Evolutionary conservation across 2,113 vertebrate species (phyloP), one percentile per base, ranked within the genome.

Genomic region (Notarius lentiginosus): DNA sequence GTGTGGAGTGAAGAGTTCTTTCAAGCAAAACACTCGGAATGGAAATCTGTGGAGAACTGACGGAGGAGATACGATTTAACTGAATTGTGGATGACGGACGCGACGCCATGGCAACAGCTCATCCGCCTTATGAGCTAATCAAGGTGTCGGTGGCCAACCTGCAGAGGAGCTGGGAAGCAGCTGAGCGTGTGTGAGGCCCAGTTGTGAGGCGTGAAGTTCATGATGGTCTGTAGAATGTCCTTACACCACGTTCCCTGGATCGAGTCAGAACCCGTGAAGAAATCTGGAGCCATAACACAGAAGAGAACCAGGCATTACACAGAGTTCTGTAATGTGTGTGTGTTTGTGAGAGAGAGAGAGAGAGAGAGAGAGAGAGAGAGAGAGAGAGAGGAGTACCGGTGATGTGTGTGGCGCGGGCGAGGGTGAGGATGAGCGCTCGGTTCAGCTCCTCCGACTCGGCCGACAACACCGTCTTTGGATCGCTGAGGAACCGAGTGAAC

Each of bases 221-320:
- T 99, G 93, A 99, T 99, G 86, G 98, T 99, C 93, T 99, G 97
- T 84, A 99, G 94, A 91, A 99, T 99, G 91, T 99, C 98, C 92
- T 99, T 99, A 93, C 98, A 99, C 98, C 98, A 99, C 30, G 98
- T 99, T 56, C 98, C 98, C 68, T 99, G 98, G 92, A 99, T 99
- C 85, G 98, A 99, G 92, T 99, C 98, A 0, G 98, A 99, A 10
- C 98, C 98, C 89, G 98, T 99, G 93, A 99, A 99, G 91, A 99
- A 99, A 92, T 99, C 98, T 99, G 61, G 89, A 83, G 84, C 7
- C 24, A 30, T 92, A 73, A 91, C 12, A 92, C 70, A 86, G 20
- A 84, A 34, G 51, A 90, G 87, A 56, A 34, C 6, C 75, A 22
- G 1, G 4, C 0, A 5, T 85, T 24, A 68, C 11, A 30, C 22